Base-by-base conservation (phyloP, 1,140 invertebrate species). In the Tribolium castaneum region DNA sequence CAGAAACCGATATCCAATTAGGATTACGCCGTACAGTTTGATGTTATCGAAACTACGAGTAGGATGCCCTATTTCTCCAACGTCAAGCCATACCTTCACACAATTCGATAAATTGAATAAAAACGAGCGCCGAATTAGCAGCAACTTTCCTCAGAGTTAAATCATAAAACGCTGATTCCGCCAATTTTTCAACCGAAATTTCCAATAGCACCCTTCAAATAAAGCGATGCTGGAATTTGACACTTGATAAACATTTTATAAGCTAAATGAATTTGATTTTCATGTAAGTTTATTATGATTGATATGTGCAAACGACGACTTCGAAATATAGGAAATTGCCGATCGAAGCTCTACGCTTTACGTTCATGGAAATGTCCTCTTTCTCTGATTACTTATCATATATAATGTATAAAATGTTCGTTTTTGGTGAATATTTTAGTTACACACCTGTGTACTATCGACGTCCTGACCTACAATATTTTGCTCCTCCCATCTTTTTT, bases 1-100 rank as follows among this genome's bases (percentile, higher is more conserved):
- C 52, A 74, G 78, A 71, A 81, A 76, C 78, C 78, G 76, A 81
- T 79, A 79, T 81, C 78, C 78, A 81, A 81, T 81, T 81, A 81
- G 80, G 75, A 79, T 81, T 79, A 79, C 78, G 70, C 51, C 75
- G 72, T 52, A 52, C 54, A 74, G 80, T 78, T 76, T 76, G 78
- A 79, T 79, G 77, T 75, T 79, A 81, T 81, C 80, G 75, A 81
- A 72, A 77, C 74, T 75, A 75, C 74, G 25, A 51, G 70, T 72
- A 50, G 19, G 45, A 75, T 75, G 52, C 50, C 74, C 74, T 75
- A 75, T 75, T 59, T 75, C 74, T 52, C 25, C 35, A 50, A 75
- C 52, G 35, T 75, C 39, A 59, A 35, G 22, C 39, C 56, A 56
- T 59, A 25, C 74, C 50, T 30, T 54, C 71, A 73, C 39, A 73